phyloP scores from a whole-genome alignment of 2,888 invertebrate species.

The Monoplex corrugatus region DNA sequence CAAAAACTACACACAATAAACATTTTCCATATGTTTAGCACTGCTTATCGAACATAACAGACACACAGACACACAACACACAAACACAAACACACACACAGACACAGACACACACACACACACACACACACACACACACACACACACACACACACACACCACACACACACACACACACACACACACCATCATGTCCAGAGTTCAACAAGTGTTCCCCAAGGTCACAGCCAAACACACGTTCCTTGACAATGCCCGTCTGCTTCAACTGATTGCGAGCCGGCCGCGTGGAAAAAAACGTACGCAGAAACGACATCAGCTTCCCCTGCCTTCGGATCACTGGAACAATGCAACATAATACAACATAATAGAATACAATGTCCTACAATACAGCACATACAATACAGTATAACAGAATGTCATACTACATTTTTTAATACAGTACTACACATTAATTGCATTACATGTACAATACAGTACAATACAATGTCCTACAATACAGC shows the following conservation, averaged over 20 bases:
- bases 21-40: not conserved
- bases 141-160: no score
- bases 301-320: conserved; percentile 95
- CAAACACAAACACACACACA: no score
- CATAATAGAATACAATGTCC: not conserved
- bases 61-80: no score
- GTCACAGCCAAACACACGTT: conserved; percentile 99
- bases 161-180: not conserved
- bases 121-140: no score
- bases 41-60: not conserved
- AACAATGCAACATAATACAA: no score
- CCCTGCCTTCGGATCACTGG: conserved; percentile 90
- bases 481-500: not conserved
- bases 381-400: not conserved
- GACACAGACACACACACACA: no score
- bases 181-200: conserved; percentile 91
- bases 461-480: not conserved
- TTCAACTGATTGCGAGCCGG: conserved; percentile 92
- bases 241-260: conserved; percentile 95
- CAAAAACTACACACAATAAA: no score
- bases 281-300: conserved; percentile 82
- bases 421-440: not conserved
- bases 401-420: not conserved
- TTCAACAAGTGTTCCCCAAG: conserved; percentile 97
- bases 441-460: not conserved